phyloP scores from a whole-genome alignment of 1,140 invertebrate genomes.

The Heliconius hermathena region DNA sequence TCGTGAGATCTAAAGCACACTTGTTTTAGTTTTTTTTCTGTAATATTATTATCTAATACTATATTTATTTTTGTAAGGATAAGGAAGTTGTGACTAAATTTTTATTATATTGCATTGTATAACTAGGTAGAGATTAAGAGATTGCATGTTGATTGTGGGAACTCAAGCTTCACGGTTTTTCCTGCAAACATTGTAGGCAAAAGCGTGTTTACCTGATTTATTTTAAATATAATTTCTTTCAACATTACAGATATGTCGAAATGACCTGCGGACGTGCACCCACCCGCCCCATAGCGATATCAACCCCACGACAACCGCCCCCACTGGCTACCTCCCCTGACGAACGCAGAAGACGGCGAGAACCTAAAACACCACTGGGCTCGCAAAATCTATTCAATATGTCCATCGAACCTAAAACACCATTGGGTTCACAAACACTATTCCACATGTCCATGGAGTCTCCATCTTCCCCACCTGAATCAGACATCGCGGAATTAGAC shows the following conservation, averaged over 20 bases:
- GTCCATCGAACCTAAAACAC: slow-evolving; percentile 54
- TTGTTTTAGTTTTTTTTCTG: too few relatives aligned
- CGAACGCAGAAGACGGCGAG: slow-evolving; percentile 37
- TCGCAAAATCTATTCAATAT: slow-evolving; percentile 64
- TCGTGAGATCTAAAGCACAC: too few relatives aligned
- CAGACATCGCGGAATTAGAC: slow-evolving; percentile 38
- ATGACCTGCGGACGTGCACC: slow-evolving; percentile 56
- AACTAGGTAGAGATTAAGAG: too few relatives aligned
- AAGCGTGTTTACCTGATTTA: too few relatives aligned
- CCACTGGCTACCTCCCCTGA: slow-evolving; percentile 41
- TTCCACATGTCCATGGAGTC: slow-evolving; percentile 63
- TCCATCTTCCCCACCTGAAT: slow-evolving; percentile 51
- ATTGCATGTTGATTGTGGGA: too few relatives aligned
- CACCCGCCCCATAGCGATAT: slow-evolving; percentile 51
- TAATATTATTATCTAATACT: too few relatives aligned
- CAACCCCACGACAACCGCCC: slow-evolving; percentile 39
- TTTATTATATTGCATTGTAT: too few relatives aligned
- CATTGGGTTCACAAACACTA: slow-evolving; percentile 57
- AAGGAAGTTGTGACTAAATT: too few relatives aligned
- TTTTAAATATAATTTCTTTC: too few relatives aligned
- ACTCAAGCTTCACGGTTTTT: too few relatives aligned
- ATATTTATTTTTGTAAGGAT: too few relatives aligned
- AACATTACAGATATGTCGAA: slow-evolving; percentile 39
- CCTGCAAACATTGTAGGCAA: too few relatives aligned
- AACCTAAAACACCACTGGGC: slow-evolving; percentile 50